phyloP scores from a whole-genome alignment of 2,113 vertebrate genomes.

The Vidua macroura region DNA sequence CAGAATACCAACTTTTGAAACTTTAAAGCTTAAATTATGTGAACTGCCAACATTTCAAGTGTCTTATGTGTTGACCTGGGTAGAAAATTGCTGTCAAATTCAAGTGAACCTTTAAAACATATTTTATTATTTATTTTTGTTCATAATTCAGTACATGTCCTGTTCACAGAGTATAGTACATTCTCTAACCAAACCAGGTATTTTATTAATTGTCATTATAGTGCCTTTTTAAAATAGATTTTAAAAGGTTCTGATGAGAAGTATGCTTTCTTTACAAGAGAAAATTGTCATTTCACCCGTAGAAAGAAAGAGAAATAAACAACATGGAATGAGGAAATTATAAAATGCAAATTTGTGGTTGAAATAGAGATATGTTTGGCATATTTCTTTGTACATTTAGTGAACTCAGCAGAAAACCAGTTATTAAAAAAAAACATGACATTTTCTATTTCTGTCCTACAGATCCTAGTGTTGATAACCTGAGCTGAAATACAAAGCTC shows the following conservation, averaged over 20 bases:
- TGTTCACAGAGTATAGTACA: neutral
- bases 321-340: neutral
- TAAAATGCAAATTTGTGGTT: conserved; percentile 34
- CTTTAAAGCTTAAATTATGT: neutral
- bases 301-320: neutral
- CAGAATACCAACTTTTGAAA: neutral
- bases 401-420: conserved; percentile 15
- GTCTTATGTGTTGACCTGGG: neutral
- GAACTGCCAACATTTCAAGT: neutral
- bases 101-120: neutral
- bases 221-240: neutral
- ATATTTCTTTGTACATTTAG: neutral
- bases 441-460: neutral
- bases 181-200: neutral
- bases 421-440: neutral
- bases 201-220: neutral
- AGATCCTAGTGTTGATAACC: conserved; percentile 15
- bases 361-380: neutral
- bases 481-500: neutral
- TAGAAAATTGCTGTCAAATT: neutral
- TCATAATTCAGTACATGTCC: neutral
- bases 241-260: neutral
- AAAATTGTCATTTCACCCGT: neutral
- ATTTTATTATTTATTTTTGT: neutral
- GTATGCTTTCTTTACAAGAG: neutral